phyloP scores from a whole-genome alignment of 2,113 vertebrate species.

The Bothrops jararaca region DNA sequence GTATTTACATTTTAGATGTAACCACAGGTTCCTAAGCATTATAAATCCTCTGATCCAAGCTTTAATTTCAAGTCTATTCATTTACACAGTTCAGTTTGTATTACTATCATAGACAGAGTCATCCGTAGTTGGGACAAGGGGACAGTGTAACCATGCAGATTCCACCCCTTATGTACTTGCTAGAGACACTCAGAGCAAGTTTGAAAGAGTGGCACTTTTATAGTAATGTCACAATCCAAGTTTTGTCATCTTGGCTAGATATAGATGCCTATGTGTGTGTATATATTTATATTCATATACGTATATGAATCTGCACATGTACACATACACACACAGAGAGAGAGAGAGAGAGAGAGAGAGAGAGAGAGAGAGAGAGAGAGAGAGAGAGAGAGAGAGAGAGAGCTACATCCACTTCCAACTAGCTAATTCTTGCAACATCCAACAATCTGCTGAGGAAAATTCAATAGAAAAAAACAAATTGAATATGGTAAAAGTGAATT shows the following conservation, averaged over 20 bases:
- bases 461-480: not conserved
- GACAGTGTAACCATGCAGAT: not conserved
- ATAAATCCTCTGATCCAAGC: not conserved
- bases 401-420: not conserved
- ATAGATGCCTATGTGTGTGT: not conserved
- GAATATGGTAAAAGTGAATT: not conserved
- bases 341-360: not conserved
- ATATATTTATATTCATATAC: not conserved
- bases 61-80: not conserved
- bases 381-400: no score
- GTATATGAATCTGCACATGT: not conserved
- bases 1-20: not conserved
- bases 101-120: not conserved
- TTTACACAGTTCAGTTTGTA: not conserved
- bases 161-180: not conserved
- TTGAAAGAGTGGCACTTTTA: not conserved
- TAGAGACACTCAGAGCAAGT: not conserved
- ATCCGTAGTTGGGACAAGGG: not conserved
- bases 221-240: not conserved
- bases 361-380: not conserved
- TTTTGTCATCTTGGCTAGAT: not conserved
- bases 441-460: not conserved
- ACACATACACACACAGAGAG: not conserved
- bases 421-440: not conserved
- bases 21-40: not conserved